Conservation (phyloP, 2,113 vertebrate genomes). For the Amblyopsis rosae region DNA sequence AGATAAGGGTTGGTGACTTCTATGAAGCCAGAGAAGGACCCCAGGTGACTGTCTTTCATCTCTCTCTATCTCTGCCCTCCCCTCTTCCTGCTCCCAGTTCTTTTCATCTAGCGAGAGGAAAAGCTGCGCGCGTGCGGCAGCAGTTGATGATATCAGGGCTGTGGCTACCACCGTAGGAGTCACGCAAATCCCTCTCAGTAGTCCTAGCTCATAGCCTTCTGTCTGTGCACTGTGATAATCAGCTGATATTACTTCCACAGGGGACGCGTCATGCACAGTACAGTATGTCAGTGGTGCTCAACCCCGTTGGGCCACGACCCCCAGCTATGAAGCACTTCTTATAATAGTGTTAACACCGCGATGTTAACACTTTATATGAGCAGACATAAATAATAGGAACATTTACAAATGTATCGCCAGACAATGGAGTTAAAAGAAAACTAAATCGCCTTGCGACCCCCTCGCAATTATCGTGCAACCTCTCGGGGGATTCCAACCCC, state of each 20-base stretch:
- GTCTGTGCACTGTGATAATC: constrained; percentile 72
- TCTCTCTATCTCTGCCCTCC: constrained; percentile 45
- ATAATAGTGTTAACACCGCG: no score
- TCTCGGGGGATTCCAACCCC: no score
- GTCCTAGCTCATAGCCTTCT: constrained; percentile 63
- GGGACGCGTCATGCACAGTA: constrained; percentile 55
- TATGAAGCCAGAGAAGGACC: constrained; percentile 99
- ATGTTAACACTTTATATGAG: no score
- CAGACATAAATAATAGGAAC: no score
- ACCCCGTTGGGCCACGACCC: no score
- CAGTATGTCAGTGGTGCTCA: constrained; percentile 16
- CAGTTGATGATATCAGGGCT: constrained; percentile 65
- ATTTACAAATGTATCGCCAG: no score
- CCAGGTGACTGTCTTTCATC: constrained; percentile 90
- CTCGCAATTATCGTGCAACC: no score
- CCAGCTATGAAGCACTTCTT: no score
- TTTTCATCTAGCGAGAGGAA: constrained; percentile 73
- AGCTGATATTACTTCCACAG: constrained; percentile 78
- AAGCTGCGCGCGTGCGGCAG: constrained; percentile 44
- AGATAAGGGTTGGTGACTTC: constrained; percentile 99
- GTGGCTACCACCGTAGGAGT: constrained; percentile 41
- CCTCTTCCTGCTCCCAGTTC: constrained; percentile 64
- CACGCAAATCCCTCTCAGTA: constrained; percentile 57
- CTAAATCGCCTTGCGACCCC: no score
- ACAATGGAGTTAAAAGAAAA: no score